These are phyloP conservation scores for Thaumatotibia leucotreta DNA, from an alignment of 1,140 invertebrate species.

Conservation along the genomic window DNA sequence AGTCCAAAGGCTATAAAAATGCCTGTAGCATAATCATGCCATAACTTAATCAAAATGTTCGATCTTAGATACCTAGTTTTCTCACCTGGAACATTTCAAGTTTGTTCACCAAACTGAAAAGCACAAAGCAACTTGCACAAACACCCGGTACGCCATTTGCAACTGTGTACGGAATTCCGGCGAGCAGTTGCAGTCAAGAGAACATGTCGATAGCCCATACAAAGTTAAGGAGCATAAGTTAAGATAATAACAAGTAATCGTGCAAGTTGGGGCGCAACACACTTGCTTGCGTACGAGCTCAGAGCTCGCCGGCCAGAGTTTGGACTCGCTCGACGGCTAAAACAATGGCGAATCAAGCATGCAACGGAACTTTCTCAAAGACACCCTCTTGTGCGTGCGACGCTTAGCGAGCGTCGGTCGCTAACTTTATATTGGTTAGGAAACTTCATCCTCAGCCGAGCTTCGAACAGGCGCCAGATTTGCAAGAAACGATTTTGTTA, in stretches of 20 bases:
- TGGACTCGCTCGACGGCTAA: slow-evolving; percentile 51
- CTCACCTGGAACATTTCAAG: neutral
- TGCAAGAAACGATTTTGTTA: slow-evolving; percentile 25
- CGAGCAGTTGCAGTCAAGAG: slow-evolving; percentile 22
- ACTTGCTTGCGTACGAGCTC: slow-evolving; percentile 55
- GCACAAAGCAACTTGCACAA: slow-evolving; percentile 17
- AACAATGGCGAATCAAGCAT: slow-evolving; percentile 73
- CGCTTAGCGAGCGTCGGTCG: slow-evolving; percentile 55
- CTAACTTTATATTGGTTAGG: slow-evolving; percentile 70
- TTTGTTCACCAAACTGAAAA: neutral
- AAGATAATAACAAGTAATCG: slow-evolving; percentile 57
- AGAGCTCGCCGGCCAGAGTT: slow-evolving; percentile 56
- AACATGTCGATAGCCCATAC: slow-evolving; percentile 43
- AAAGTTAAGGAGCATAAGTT: slow-evolving; percentile 45
- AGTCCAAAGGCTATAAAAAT: no score
- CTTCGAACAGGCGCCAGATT: slow-evolving; percentile 31
- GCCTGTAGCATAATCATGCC: neutral
- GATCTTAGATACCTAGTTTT: neutral
- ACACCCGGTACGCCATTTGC: slow-evolving; percentile 14
- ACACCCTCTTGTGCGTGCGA: slow-evolving; percentile 67
- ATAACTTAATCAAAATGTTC: neutral
- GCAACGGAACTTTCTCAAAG: slow-evolving; percentile 68
- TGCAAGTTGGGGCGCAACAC: slow-evolving; percentile 38
- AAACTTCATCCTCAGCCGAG: slow-evolving; percentile 51
- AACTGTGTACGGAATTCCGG: slow-evolving; percentile 22